phyloP scores from a whole-genome alignment of 2,797 vertebrate species.

The Babyrousa celebensis region DNA sequence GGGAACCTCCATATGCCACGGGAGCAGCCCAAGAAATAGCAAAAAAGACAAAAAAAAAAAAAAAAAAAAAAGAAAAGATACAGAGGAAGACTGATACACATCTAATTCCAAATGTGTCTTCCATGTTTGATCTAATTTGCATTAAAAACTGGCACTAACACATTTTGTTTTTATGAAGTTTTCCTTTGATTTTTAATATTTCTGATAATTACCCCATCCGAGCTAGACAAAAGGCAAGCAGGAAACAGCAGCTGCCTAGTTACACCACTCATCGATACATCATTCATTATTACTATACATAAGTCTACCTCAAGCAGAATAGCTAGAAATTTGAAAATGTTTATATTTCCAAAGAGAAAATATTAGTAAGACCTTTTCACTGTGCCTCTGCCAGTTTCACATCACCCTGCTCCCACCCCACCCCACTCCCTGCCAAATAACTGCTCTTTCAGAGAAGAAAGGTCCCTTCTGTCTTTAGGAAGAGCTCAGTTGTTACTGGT shows the following conservation, averaged over 20 bases:
- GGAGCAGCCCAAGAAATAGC: no score
- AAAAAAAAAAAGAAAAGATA: not conserved
- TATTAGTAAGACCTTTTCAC: not conserved
- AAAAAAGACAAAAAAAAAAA: no score
- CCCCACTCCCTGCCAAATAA: not conserved
- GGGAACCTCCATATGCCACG: no score
- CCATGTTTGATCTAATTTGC: slow-evolving; percentile 78
- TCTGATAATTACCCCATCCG: slow-evolving; percentile 73
- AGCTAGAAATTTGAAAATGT: not conserved
- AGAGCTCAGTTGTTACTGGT: not conserved
- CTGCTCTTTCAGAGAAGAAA: slow-evolving; percentile 37
- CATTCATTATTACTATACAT: not conserved
- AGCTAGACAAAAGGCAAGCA: slow-evolving; percentile 59
- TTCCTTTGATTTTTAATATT: slow-evolving; percentile 81
- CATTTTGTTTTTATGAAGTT: slow-evolving; percentile 75
- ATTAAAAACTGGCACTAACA: slow-evolving; percentile 80
- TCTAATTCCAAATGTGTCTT: slow-evolving; percentile 71
- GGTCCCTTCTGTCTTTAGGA: not conserved
- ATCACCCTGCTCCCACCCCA: not conserved
- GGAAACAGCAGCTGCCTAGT: slow-evolving; percentile 22
- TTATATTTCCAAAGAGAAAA: slow-evolving; percentile 19
- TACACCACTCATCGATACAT: not conserved
- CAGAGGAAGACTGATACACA: slow-evolving; percentile 54
- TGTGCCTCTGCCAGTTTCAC: not conserved
- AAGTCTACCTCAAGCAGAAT: not conserved